Conservation (phyloP, 1,140 invertebrate genomes). For the Oreohelix idahoensis region DNA sequence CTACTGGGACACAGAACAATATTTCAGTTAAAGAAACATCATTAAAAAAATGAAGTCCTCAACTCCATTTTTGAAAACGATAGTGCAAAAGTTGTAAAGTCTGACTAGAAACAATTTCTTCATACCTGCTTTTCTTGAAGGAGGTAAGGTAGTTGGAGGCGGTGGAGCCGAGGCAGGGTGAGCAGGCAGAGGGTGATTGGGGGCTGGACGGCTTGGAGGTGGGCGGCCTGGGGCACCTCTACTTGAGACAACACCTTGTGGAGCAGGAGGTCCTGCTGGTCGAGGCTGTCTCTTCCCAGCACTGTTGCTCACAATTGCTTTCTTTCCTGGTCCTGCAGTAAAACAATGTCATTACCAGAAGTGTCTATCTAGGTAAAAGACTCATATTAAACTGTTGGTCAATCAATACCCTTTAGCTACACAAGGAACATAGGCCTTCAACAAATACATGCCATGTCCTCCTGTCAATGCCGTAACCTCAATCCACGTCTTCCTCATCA, state of each 20-base stretch:
- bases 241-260: constrained; percentile 32
- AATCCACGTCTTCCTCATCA: too few relatives aligned
- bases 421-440: too few relatives aligned
- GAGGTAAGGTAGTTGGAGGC: constrained; percentile 50
- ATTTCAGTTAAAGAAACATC: too few relatives aligned
- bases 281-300: constrained; percentile 27
- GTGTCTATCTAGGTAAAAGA: background rate
- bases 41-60: too few relatives aligned
- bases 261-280: constrained; percentile 33
- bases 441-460: too few relatives aligned
- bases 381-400: too few relatives aligned
- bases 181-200: constrained; percentile 44
- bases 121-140: constrained; percentile 45
- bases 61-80: too few relatives aligned
- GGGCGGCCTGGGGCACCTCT: constrained; percentile 36
- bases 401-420: too few relatives aligned
- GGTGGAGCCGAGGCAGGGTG: constrained; percentile 44
- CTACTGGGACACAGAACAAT: too few relatives aligned
- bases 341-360: background rate
- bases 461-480: too few relatives aligned
- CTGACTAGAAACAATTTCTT: too few relatives aligned
- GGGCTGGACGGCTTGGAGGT: constrained; percentile 45
- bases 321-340: constrained; percentile 58
- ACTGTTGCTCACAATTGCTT: constrained; percentile 49
- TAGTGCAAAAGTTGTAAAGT: too few relatives aligned